Evolutionary conservation across 1,140 invertebrate species (phyloP), one percentile per base, ranked within the genome.

Genomic region (Drosophila malerkotliana): DNA sequence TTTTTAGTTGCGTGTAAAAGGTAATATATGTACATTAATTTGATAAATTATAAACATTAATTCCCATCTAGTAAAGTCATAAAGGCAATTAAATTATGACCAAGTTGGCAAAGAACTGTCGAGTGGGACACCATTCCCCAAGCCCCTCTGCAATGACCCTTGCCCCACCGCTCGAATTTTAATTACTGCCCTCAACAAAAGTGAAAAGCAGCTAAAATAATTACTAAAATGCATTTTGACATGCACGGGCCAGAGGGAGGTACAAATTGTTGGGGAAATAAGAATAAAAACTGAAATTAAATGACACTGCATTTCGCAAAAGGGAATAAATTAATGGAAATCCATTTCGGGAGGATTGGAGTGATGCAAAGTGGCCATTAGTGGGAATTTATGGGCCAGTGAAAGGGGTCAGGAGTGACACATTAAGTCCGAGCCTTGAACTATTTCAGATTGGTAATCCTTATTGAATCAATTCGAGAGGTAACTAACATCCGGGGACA

Each of bases 221-320:
- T 87, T 87, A 87, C 79, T 88, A 88, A 87, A 87, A 82, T 87
- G 83, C 78, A 85, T 85, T 82, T 71, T 49, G 44, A 24, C 73
- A 85, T 67, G 57, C 59, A 87, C 77, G 80, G 41, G 30, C 52
- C n/a, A 18, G 28, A 26, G 15, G 18, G 26, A 54, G 66, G 59
- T 67, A 53, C 47, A 69, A 58, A 68, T 69, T 54, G 48, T 18
- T 21, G 28, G 44, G 45, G 32, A 37, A 39, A 57, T 18, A 28
- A 4, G 66, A 58, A 52, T 24, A 44, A 59, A 59, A 60, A 39
- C 18, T 32, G 48, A 73, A 85, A 84, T 87, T 66, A 87, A 85
- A 81, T 85, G 82, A 77, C 78, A 87, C 52, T 77, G 81, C 82
- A 88, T 87, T 78, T 87, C 87, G 82, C 82, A 85, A 82, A 44